Evolutionary conservation across 2,888 invertebrate species (phyloP).

Genomic region (Ernsta delagoae): DNA sequence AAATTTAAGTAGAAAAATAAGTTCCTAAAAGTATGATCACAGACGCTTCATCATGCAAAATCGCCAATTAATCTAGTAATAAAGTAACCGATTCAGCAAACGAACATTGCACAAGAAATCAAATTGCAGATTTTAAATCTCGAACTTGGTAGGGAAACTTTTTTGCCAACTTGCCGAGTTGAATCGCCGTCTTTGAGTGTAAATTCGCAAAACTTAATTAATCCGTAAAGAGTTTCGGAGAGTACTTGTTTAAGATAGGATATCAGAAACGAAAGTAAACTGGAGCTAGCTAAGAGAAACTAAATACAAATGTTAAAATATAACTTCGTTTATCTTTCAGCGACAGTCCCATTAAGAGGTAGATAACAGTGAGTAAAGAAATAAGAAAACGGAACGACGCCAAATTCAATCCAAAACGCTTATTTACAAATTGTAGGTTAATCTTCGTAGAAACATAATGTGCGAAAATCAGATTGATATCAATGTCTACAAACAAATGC

Average conservation of each 20-base stretch:
- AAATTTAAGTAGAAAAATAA: background rate
- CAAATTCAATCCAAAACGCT: background rate
- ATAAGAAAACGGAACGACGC: conserved; percentile 2
- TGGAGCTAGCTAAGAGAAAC: conserved; percentile 18
- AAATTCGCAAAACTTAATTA: conserved; percentile 40
- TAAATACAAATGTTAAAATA: conserved; percentile 28
- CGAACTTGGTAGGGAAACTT: conserved; percentile 18
- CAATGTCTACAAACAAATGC: no score
- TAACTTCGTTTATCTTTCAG: conserved; percentile 28
- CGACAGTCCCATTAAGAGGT: conserved; percentile 15
- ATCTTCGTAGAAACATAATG: background rate
- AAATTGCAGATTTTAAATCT: conserved; percentile 31
- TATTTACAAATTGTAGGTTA: background rate
- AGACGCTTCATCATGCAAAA: background rate
- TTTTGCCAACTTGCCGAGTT: conserved; percentile 27
- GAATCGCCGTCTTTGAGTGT: conserved; percentile 24
- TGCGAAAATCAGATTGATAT: background rate
- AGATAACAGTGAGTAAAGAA: conserved; percentile 1
- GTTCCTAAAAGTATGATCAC: background rate
- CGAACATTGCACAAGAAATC: conserved; percentile 32
- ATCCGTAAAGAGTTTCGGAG: conserved; percentile 38
- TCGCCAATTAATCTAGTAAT: background rate
- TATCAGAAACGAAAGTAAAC: conserved; percentile 29
- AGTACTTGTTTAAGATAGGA: conserved; percentile 35
- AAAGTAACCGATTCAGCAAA: conserved; percentile 27